Evolutionary conservation across 2,888 invertebrate genomes (phyloP).

Genomic region (Congeria kusceri): DNA sequence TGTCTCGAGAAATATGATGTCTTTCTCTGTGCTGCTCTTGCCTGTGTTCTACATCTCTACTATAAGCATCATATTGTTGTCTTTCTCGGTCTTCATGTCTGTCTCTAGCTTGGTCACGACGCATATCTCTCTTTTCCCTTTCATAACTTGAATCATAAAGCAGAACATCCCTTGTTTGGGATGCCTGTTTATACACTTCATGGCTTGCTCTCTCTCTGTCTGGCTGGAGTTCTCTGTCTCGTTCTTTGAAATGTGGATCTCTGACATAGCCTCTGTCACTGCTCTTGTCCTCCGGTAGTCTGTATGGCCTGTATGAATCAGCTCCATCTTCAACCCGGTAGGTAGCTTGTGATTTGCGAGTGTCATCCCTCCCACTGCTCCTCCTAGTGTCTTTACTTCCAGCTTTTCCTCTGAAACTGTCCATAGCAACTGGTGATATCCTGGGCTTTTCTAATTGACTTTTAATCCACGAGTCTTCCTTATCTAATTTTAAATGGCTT

Average conservation of each 20-base stretch:
- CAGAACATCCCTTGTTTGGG: not conserved
- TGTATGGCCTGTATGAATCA: conserved; percentile 14
- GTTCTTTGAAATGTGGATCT: not conserved
- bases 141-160: conserved; percentile 19
- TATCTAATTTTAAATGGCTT: conserved; percentile 18
- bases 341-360: conserved; percentile 1
- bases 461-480: conserved; percentile 56
- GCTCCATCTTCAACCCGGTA: conserved; percentile 11
- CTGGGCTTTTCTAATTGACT: conserved; percentile 28
- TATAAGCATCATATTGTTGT: conserved; percentile 1
- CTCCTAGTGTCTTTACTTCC: conserved; percentile 4
- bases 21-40: not conserved
- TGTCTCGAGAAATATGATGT: not conserved
- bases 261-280: conserved; percentile 1
- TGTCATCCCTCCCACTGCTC: conserved; percentile 11
- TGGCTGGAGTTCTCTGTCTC: not conserved
- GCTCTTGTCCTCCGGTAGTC: not conserved
- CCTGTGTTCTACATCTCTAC: not conserved
- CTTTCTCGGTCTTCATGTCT: conserved; percentile 3
- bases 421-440: conserved; percentile 24
- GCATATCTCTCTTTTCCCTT: conserved; percentile 9
- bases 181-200: not conserved
- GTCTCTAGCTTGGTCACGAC: not conserved
- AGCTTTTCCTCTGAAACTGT: conserved; percentile 27
- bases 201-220: conserved; percentile 1